Evolutionary conservation across 1,140 invertebrate genomes (phyloP), one percentile per base, ranked within the genome.

Genomic region (Saccostrea echinata): DNA sequence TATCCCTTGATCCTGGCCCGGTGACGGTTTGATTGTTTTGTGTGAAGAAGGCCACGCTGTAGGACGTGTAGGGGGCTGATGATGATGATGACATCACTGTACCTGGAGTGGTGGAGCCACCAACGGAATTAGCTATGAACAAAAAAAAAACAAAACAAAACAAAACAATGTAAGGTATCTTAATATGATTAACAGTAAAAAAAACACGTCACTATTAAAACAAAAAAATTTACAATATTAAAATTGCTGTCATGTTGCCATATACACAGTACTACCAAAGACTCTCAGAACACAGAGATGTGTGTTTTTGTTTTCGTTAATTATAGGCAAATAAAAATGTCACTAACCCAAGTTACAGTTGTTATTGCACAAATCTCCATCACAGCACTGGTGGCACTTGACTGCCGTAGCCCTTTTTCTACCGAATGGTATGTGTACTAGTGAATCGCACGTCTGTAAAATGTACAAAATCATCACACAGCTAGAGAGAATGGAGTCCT

Each of bases 401-500:
- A 30, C 27, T 11, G 24, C 68, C 6, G 27, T 16, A 27, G 68
- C 27, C 33, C 68, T 27, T 3, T 24, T n/a, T 30, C 68, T 24
- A 13, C 68, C 68, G 27, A 71, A 71, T 11, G 68, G 68, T 27
- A 30, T 27, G 9, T 13, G 4, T 11, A 24, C 68, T 9, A 76
- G 68, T 1, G 68, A 76, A 3, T 76, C 68, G 11, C 68, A 76
- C 68, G 68, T 76, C 68, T 76, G 27, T 6, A 76, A 76, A 76
- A 76, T 30, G 24, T 61, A n/a, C 18, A 61, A n/a, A 16, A 61
- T 57, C 3, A 18, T 3, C 21, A 57, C 3, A 57, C 3, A n/a
- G n/a, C n/a, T n/a, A n/a, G n/a, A n/a, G n/a, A n/a, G n/a, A n/a
- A n/a, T n/a, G n/a, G n/a, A n/a, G n/a, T n/a, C n/a, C n/a, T n/a